These are phyloP conservation scores for Phyllopteryx taeniolatus DNA, from an alignment of 2,113 vertebrate species.

Conservation along the genomic window DNA sequence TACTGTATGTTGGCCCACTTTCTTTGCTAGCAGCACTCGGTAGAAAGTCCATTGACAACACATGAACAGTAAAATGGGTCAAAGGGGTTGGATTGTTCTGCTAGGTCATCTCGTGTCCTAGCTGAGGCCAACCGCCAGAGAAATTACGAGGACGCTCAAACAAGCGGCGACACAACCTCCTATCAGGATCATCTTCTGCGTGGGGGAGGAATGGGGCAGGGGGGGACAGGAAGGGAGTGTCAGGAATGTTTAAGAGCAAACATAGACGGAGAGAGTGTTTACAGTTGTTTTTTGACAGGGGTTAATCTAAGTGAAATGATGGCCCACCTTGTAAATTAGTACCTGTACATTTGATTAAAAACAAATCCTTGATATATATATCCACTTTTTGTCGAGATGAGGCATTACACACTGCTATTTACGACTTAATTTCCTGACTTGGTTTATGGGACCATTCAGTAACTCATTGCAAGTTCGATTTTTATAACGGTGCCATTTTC, in stretches of 20 bases:
- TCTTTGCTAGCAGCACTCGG: background rate
- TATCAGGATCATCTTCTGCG: conserved; percentile 74
- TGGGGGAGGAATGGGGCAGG: conserved; percentile 2
- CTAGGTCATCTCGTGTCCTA: conserved; percentile 32
- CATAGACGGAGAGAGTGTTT: background rate
- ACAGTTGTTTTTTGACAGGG: background rate
- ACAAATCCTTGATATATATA: too few relatives aligned
- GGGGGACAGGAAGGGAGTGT: background rate
- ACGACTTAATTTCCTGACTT: too few relatives aligned
- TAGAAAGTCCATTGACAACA: background rate
- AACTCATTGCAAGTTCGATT: too few relatives aligned
- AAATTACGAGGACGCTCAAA: conserved; percentile 65
- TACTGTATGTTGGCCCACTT: background rate
- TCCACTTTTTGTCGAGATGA: too few relatives aligned
- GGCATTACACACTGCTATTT: too few relatives aligned
- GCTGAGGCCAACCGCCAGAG: conserved; percentile 64
- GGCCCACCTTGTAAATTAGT: background rate
- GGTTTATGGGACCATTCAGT: too few relatives aligned
- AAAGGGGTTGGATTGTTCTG: background rate
- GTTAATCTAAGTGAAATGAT: background rate
- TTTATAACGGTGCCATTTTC: too few relatives aligned
- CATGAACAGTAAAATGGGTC: background rate
- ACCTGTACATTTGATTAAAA: background rate
- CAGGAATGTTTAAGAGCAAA: background rate
- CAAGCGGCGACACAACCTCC: conserved; percentile 61